Evolutionary conservation across 1,140 invertebrate species (phyloP).

Genomic region (Neodiprion fabricii): DNA sequence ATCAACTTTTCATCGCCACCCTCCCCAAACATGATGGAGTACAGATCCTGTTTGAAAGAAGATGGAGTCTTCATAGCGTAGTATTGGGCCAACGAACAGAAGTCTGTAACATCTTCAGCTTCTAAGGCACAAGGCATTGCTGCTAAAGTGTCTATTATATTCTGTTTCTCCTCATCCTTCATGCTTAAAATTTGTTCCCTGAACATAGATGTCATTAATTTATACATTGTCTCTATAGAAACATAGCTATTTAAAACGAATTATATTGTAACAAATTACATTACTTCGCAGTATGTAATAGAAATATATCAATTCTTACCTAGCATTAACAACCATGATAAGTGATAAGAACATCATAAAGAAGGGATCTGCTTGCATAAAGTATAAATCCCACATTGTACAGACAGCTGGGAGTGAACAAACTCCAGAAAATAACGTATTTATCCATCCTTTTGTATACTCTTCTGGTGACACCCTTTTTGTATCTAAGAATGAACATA

Average conservation of each 20-base stretch:
- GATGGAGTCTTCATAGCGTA: conserved; percentile 91
- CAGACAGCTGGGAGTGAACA: conserved; percentile 87
- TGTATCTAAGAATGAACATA: conserved; percentile 96
- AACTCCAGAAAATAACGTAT: conserved; percentile 86
- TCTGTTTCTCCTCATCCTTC: conserved; percentile 75
- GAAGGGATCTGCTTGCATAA: conserved; percentile 96
- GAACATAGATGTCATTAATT: conserved; percentile 29
- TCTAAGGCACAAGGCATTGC: conserved; percentile 86
- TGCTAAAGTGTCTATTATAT: conserved; percentile 76
- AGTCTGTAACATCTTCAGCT: conserved; percentile 95
- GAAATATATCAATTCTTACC: conserved; percentile 59
- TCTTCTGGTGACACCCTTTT: conserved; percentile 91
- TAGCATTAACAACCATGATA: conserved; percentile 96
- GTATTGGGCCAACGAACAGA: conserved; percentile 94
- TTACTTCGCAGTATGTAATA: background rate
- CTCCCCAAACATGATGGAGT: conserved; percentile 67
- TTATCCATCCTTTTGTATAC: conserved; percentile 92
- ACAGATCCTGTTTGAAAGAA: conserved; percentile 84
- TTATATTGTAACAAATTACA: conserved; percentile 11
- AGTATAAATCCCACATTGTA: conserved; percentile 97
- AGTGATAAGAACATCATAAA: conserved; percentile 94
- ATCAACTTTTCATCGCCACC: conserved; percentile 65
- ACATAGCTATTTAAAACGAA: background rate
- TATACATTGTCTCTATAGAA: conserved; percentile 3
- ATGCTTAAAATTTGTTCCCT: conserved; percentile 86